Evolutionary conservation across 2,113 vertebrate species (phyloP), one percentile per base, ranked within the genome.

Genomic region (Engraulis encrasicolus): DNA sequence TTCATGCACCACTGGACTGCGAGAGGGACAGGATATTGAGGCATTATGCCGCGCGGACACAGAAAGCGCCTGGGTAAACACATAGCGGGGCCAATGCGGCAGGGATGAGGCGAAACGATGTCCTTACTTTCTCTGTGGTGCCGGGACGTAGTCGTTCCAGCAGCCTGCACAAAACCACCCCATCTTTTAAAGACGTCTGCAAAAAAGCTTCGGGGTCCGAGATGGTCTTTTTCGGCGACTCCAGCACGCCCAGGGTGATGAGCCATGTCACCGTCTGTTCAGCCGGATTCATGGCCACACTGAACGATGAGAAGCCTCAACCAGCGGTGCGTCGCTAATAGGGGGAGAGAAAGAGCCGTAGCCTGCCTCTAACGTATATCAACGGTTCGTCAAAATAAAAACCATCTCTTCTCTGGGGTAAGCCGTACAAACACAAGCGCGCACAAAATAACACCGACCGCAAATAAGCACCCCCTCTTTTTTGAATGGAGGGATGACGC

Each of bases 261-360:
- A 99, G 93, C 97, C 97, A 99, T 91, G 97, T 99, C 91, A 99
- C 97, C 93, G 97, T 99, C 94, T 99, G 97, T 89, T 99, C 97
- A 36, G 97, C 97, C 58, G 97, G 97, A 96, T 96, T 99, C 97
- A 95, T 97, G 95, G 92, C 91, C 90, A 79, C 92, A 88, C 89
- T 85, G 86, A n/a, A 86, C 87, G 31, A 82, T 61, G 90, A n/a
- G n/a, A 86, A 79, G 23, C 86, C 82, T 85, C 88, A 91, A 86
- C 85, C 89, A 90, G 88, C 88, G 86, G 82, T 78, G 85, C 85
- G 79, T 86, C 38, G 85, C 71, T 86, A 36, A 66, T 66, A 66
- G 40, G n/a, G n/a, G n/a, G n/a, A 45, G 9, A 31, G 15, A 48
- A 87, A 49, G 87, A 81, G 88, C 84, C 86, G 19, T 37, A 49